These are phyloP conservation scores for Stercorarius parasiticus DNA, from an alignment of 2,113 vertebrate species.

Conservation along the genomic window DNA sequence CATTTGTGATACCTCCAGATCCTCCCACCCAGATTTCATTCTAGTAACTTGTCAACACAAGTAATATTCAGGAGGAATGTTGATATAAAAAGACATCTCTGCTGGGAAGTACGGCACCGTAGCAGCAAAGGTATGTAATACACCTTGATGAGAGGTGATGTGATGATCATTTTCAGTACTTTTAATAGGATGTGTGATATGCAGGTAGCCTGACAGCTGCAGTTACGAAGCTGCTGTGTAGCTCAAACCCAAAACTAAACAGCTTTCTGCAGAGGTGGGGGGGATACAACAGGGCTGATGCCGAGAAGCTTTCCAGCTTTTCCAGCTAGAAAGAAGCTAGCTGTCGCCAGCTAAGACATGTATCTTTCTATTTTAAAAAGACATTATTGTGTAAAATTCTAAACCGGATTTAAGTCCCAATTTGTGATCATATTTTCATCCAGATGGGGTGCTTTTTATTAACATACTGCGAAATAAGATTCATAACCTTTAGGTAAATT, in stretches of 20 bases:
- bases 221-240: background rate
- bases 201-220: slow-evolving; percentile 21
- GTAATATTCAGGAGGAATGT: slow-evolving; percentile 18
- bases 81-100: slow-evolving; percentile 5
- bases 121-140: background rate
- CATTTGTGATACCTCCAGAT: slow-evolving; percentile 43
- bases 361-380: background rate
- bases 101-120: background rate
- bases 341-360: background rate
- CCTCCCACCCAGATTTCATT: slow-evolving; percentile 33
- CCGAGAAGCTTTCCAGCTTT: background rate
- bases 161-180: background rate
- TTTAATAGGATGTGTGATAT: background rate
- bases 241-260: background rate
- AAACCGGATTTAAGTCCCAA: background rate
- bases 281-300: background rate
- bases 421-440: background rate
- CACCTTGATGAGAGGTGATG: slow-evolving; percentile 8
- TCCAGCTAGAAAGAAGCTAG: background rate
- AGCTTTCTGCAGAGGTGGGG: background rate
- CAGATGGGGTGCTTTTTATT: background rate
- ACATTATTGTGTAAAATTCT: background rate
- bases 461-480: slow-evolving; percentile 22
- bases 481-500: slow-evolving; percentile 24
- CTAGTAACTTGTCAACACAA: slow-evolving; percentile 60